phyloP scores from a whole-genome alignment of 1,140 invertebrate species.

The Pogonomyrmex californicus region DNA sequence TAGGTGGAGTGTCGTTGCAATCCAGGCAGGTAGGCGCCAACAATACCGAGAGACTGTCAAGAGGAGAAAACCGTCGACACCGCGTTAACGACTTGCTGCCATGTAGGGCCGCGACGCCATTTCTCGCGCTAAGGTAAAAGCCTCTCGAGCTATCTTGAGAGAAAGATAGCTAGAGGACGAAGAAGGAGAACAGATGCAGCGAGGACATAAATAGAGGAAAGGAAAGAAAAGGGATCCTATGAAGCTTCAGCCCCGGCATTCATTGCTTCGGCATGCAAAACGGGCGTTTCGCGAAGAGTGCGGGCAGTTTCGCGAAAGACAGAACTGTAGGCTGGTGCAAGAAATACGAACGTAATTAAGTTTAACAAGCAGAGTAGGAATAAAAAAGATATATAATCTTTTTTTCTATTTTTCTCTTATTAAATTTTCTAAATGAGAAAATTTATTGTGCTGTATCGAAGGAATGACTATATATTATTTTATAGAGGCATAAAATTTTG shows the following conservation, averaged over 20 bases:
- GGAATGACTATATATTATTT: not conserved
- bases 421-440: not conserved
- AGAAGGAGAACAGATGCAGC: not conserved
- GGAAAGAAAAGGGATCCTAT: conserved; percentile 59
- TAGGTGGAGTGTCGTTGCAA: conserved; percentile 71
- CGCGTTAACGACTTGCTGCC: conserved; percentile 78
- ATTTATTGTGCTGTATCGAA: not conserved
- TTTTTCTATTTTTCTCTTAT: not conserved
- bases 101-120: conserved; percentile 75
- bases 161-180: conserved; percentile 52
- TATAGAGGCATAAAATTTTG: not conserved
- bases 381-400: not conserved
- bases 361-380: not conserved
- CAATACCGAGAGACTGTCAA: conserved; percentile 76
- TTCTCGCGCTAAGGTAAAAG: conserved; percentile 74
- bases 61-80: conserved; percentile 76
- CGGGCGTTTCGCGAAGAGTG: conserved; percentile 65
- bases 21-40: conserved; percentile 77
- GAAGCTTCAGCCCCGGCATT: conserved; percentile 56
- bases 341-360: conserved; percentile 49
- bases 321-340: conserved; percentile 72
- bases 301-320: conserved; percentile 72
- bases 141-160: conserved; percentile 56
- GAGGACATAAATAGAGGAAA: conserved; percentile 47
- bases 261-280: conserved; percentile 72